Percentiles rank a stretch among this genome's conserved stretches.
Evolutionary conservation across 2,113 vertebrate genomes (phyloP).

Genomic region (Acanthisitta chloris): DNA sequence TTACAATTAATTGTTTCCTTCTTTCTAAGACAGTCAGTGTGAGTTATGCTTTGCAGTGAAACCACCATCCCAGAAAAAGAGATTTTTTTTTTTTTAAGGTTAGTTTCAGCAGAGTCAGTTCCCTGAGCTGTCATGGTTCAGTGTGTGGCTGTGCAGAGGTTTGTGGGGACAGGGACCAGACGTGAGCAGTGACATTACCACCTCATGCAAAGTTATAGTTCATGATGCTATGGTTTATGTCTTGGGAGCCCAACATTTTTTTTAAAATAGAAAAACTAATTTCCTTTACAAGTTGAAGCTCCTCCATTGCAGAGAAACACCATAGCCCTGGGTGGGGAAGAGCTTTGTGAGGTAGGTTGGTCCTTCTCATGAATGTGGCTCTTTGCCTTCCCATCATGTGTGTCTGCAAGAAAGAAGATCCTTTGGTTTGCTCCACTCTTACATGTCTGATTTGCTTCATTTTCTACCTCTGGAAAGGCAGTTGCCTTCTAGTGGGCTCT

Average conservation of each 20-base stretch:
- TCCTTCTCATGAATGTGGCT: background rate
- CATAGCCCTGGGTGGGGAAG: rapidly evolving
- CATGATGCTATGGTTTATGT: background rate
- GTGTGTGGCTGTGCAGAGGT: background rate
- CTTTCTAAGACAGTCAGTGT: background rate
- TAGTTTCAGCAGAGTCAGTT: background rate
- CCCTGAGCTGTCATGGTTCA: background rate
- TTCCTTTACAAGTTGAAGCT: background rate
- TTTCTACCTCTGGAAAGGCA: background rate
- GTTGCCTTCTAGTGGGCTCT: background rate
- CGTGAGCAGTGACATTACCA: background rate
- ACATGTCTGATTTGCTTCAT: background rate
- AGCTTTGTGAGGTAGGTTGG: background rate
- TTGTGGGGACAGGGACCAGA: background rate
- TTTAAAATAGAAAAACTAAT: background rate
- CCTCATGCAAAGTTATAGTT: background rate
- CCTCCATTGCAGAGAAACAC: background rate
- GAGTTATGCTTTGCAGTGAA: background rate
- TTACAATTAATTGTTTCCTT: background rate
- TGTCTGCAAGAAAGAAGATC: rapidly evolving
- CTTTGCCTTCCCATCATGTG: background rate
- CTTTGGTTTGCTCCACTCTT: background rate
- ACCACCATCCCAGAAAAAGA: background rate
- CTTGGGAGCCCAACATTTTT: background rate
- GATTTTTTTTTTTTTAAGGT: background rate